Conservation (phyloP, 2,797 vertebrate genomes). For the Pseudomugil gertrudae region DNA sequence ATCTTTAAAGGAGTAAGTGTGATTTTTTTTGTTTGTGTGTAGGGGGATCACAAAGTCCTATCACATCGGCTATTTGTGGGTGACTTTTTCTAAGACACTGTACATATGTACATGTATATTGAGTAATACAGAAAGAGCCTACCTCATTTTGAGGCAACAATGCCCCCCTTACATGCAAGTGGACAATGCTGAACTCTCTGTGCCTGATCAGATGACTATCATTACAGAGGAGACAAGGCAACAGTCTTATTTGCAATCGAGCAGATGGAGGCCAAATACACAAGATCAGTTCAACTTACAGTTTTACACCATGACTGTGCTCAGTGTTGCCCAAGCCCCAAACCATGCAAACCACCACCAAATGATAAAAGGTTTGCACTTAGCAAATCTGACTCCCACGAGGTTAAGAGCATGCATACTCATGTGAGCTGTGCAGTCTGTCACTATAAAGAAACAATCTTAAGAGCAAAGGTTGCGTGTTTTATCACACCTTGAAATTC, state of each 20-base stretch:
- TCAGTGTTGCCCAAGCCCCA: slow-evolving; percentile 56
- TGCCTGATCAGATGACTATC: slow-evolving; percentile 82
- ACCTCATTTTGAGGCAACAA: slow-evolving; percentile 76
- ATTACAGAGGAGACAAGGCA: slow-evolving; percentile 81
- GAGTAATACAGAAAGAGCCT: slow-evolving; percentile 63
- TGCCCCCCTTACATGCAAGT: slow-evolving; percentile 77
- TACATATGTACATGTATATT: slow-evolving; percentile 54
- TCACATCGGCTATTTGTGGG: slow-evolving; percentile 9
- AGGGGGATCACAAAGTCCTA: neutral
- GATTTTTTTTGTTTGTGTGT: neutral
- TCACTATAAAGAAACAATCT: slow-evolving; percentile 13
- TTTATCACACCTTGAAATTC: neutral
- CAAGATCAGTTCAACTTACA: slow-evolving; percentile 69
- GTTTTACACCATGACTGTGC: slow-evolving; percentile 59
- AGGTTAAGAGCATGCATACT: slow-evolving; percentile 1
- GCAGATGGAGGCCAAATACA: slow-evolving; percentile 68
- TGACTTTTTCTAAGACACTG: slow-evolving; percentile 30
- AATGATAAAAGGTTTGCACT: slow-evolving; percentile 1
- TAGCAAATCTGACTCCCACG: slow-evolving; percentile 1
- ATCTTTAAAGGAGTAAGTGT: neutral
- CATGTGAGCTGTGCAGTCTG: slow-evolving; percentile 1
- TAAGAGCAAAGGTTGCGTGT: neutral
- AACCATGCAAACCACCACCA: slow-evolving; percentile 33
- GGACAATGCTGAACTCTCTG: slow-evolving; percentile 80
- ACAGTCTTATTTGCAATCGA: slow-evolving; percentile 77